Percentiles rank a stretch among this genome's conserved stretches.
Conservation (phyloP, 2,797 vertebrate species). For the Furcifer pardalis region DNA sequence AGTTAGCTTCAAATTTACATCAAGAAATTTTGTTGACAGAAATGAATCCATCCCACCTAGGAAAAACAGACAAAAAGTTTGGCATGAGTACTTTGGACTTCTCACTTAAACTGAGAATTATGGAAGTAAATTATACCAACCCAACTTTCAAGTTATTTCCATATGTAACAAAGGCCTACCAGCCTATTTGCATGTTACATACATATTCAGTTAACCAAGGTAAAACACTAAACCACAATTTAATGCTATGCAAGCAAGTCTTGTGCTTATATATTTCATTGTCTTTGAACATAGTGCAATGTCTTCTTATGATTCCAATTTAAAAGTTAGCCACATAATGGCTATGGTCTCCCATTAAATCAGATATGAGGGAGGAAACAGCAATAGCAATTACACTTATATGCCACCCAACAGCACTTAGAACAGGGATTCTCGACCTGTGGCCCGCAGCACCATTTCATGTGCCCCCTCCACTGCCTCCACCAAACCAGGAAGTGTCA, state of each 20-base stretch:
- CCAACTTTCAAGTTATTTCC: background rate
- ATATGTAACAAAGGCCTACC: background rate
- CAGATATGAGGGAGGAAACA: background rate
- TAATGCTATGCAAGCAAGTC: background rate
- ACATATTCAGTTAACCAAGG: background rate
- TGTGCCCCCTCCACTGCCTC: too few relatives aligned
- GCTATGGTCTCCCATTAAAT: background rate
- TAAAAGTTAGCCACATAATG: background rate
- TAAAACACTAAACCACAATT: background rate
- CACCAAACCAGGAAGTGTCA: too few relatives aligned
- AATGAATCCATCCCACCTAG: slow-evolving; percentile 75
- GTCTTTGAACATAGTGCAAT: background rate
- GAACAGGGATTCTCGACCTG: too few relatives aligned
- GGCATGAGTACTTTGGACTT: slow-evolving; percentile 2
- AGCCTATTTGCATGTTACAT: background rate
- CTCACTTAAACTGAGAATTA: background rate
- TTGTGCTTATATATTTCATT: background rate
- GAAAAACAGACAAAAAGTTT: slow-evolving; percentile 58
- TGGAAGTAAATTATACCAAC: background rate
- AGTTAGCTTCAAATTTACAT: slow-evolving; percentile 84
- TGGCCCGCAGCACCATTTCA: too few relatives aligned
- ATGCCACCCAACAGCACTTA: too few relatives aligned
- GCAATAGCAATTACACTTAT: too few relatives aligned
- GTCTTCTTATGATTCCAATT: too few relatives aligned
- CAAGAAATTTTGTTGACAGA: slow-evolving; percentile 63